Base-by-base conservation (phyloP, 2,888 invertebrate species). In the Camptogramma bilineatum region DNA sequence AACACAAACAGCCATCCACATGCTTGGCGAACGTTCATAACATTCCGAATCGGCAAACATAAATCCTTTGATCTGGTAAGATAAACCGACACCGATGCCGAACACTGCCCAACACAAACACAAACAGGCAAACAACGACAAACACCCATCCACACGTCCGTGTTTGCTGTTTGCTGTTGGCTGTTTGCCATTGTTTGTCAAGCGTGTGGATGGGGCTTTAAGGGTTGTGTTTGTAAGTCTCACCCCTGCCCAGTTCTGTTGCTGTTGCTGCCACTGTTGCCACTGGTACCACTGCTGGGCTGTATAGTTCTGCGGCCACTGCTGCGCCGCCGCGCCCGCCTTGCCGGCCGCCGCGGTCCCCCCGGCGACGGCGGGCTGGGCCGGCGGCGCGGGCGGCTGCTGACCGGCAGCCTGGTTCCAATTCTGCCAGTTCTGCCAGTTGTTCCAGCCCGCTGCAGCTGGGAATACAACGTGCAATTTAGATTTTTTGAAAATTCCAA, bases 221-320 rank as follows among this genome's bases (percentile, higher is more conserved):
- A n/a, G n/a, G n/a, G n/a, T n/a, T n/a, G n/a, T 24, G 24, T 4
- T 24, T 4, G 24, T 24, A 7, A 28, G 28, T 28, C 78, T 73
- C 10, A 89, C 90, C 86, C 84, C 86, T 0, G 82, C 82, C 90
- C 90, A 90, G 28, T 79, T 83, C 68, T 90, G 90, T 67, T 91
- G 90, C 68, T 90, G 90, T 61, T 91, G 91, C 67, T 91, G 91
- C 91, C 90, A 91, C 82, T 91, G 91, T 72, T 91, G 91, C 91
- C 91, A 91, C 83, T 92, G 91, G 83, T 90, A 90, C 91, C 91
- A 91, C 81, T 91, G 91, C 80, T 91, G 90, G 63, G 87, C 81
- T 31, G 86, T 85, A 80, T 89, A 89, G 81, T 84, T 85, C 72
- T 76, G 81, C 16, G 83, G 79, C 86, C 88, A 85, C 78, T 87